phyloP scores from a whole-genome alignment of 2,113 vertebrate genomes.

The Poicephalus gulielmi region DNA sequence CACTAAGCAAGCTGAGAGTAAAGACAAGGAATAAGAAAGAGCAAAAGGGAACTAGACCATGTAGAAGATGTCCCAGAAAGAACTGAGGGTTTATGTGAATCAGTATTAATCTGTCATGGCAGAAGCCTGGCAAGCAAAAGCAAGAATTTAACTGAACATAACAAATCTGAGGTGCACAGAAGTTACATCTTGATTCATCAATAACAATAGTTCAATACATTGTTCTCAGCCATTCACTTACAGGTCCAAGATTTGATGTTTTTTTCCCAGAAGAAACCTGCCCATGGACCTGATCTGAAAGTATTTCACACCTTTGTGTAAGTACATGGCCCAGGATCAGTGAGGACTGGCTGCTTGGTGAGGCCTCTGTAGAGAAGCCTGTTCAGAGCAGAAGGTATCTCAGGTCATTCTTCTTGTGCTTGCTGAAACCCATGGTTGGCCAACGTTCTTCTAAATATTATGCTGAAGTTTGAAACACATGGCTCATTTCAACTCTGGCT shows the following conservation, averaged over 20 bases:
- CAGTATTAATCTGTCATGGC: not conserved
- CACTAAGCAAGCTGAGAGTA: not conserved
- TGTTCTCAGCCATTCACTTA: not conserved
- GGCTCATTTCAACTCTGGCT: not conserved
- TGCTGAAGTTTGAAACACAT: not conserved
- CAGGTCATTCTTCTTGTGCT: rapidly evolving
- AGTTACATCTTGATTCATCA: not conserved
- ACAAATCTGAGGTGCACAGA: not conserved
- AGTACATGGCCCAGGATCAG: not conserved
- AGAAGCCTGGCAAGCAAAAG: not conserved
- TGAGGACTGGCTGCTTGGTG: not conserved
- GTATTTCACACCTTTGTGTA: not conserved
- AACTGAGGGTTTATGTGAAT: not conserved
- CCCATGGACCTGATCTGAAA: not conserved
- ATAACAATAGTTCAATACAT: not conserved
- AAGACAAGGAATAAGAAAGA: not conserved
- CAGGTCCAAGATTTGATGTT: not conserved
- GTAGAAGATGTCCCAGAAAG: not conserved
- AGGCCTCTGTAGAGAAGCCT: not conserved
- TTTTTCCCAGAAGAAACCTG: not conserved
- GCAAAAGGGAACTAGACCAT: not conserved
- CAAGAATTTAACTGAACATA: not conserved
- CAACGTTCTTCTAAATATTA: not conserved
- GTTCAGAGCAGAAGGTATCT: not conserved
- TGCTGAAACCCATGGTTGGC: not conserved